Evolutionary conservation across 2,797 vertebrate species (phyloP).

Genomic region (Enteromius radiatus): DNA sequence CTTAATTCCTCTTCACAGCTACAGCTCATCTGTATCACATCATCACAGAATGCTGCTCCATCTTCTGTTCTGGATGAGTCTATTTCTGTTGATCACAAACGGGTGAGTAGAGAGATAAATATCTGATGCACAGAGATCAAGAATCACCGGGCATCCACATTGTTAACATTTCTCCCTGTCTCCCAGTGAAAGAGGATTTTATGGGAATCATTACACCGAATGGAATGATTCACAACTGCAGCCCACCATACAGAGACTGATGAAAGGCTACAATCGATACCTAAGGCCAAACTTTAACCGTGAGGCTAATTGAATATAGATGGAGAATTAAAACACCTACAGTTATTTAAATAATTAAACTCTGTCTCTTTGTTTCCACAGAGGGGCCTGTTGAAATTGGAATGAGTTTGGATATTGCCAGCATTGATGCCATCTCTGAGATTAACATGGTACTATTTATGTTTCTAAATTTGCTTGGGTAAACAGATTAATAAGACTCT

Average conservation of each 20-base stretch:
- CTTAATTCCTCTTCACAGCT: constrained; percentile 36
- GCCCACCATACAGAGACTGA: constrained; percentile 89
- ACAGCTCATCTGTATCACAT: background rate
- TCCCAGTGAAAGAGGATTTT: constrained; percentile 63
- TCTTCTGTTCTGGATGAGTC: constrained; percentile 28
- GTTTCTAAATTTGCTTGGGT: background rate
- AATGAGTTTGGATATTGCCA: constrained; percentile 92
- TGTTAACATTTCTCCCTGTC: background rate
- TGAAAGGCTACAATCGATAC: constrained; percentile 94
- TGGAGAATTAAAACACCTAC: constrained; percentile 16
- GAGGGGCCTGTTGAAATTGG: constrained; percentile 88
- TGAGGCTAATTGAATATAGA: constrained; percentile 68
- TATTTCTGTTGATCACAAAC: constrained; percentile 29
- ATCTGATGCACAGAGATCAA: background rate
- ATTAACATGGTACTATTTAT: constrained; percentile 86
- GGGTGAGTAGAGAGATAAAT: constrained; percentile 42
- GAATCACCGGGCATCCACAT: background rate
- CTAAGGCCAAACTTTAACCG: constrained; percentile 91
- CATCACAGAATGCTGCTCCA: constrained; percentile 35
- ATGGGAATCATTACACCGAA: constrained; percentile 71
- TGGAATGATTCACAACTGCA: constrained; percentile 79
- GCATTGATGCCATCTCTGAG: constrained; percentile 93
- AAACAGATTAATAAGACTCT: background rate
- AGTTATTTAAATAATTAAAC: background rate
- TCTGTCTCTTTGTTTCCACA: constrained; percentile 21